Percentiles rank a stretch among this genome's conserved stretches.
Conservation (phyloP, 2,113 vertebrate species). For the Octodon degus region DNA sequence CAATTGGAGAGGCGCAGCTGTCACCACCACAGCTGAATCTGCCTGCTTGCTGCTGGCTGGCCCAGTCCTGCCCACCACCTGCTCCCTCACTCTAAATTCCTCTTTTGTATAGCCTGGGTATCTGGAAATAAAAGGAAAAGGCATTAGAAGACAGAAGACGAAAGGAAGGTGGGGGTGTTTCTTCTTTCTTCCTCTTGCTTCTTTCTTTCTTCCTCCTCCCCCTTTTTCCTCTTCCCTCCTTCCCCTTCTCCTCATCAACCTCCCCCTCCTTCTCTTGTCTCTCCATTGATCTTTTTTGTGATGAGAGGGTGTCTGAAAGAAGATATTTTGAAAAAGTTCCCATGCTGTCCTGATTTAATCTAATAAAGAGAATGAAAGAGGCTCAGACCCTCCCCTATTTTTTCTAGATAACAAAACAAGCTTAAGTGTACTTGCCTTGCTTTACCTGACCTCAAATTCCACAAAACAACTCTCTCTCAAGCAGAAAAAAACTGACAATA, state of each 20-base stretch:
- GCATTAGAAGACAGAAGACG: constrained; percentile 6
- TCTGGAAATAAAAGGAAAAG: neutral
- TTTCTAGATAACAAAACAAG: constrained; percentile 60
- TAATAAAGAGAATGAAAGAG: constrained; percentile 24
- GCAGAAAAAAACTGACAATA: constrained; percentile 41
- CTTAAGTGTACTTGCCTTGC: neutral
- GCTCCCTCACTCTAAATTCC: constrained; percentile 69
- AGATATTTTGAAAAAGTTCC: constrained; percentile 19
- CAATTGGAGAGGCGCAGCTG: constrained; percentile 69
- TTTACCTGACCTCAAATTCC: constrained; percentile 41
- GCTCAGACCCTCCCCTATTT: constrained; percentile 35
- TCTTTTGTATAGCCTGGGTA: constrained; percentile 31
- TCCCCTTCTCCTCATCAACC: neutral
- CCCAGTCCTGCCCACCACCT: constrained; percentile 66
- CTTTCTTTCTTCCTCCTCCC: neutral
- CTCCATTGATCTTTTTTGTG: neutral
- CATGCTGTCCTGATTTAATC: neutral
- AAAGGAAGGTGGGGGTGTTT: neutral
- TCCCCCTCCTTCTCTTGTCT: neutral
- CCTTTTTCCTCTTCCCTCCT: no score
- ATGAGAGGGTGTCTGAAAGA: neutral
- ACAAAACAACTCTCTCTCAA: constrained; percentile 11
- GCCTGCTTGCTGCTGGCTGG: constrained; percentile 33
- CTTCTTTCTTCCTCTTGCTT: neutral
- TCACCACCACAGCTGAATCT: constrained; percentile 68